Evolutionary conservation across 2,113 vertebrate genomes (phyloP).

Genomic region (Sturnus vulgaris): DNA sequence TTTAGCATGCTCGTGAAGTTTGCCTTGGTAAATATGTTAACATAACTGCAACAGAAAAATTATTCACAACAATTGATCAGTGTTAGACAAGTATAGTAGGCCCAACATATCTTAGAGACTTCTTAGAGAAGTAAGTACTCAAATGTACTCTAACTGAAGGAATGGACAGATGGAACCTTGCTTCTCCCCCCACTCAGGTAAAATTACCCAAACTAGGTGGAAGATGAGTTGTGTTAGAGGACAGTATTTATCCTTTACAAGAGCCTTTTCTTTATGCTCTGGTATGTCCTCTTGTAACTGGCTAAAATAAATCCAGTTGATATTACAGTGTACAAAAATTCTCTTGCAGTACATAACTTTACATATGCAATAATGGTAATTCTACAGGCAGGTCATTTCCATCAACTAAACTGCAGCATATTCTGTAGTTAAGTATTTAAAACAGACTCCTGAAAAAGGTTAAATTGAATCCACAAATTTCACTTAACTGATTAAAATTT

Average conservation of each 20-base stretch:
- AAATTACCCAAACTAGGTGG: neutral
- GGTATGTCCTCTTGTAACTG: neutral
- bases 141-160: neutral
- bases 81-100: neutral
- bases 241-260: neutral
- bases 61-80: neutral
- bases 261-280: neutral
- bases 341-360: neutral
- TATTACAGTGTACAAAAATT: neutral
- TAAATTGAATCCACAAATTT: neutral
- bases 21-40: neutral
- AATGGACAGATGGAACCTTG: neutral
- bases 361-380: neutral
- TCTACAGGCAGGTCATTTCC: neutral
- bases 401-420: neutral
- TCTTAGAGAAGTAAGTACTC: neutral
- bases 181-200: neutral
- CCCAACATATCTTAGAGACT: neutral
- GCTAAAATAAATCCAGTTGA: neutral
- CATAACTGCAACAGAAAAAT: neutral
- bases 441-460: neutral
- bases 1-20: neutral
- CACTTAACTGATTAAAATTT: slow-evolving; percentile 26
- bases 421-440: neutral
- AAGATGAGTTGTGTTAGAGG: neutral